Conservation (phyloP, 1,140 invertebrate species). For the Rhopalosiphum maidis region DNA sequence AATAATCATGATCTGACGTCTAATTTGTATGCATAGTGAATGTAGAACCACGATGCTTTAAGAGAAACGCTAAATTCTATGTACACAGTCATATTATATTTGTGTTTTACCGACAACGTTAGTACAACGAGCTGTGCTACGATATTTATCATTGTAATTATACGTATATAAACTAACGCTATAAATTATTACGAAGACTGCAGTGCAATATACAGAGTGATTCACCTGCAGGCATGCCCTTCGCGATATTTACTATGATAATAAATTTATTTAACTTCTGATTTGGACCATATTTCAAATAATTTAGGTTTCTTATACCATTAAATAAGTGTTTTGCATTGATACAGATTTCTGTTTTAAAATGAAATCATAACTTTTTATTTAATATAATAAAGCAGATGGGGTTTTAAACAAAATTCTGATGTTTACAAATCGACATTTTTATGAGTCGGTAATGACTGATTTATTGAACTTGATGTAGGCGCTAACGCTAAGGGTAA, state of each 20-base stretch:
- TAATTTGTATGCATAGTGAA: not conserved
- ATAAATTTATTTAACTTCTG: not conserved
- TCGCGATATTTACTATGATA: not conserved
- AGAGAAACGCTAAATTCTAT: not conserved
- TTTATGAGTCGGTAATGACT: not conserved
- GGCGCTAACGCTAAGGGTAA: not conserved
- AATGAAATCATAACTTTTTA: not conserved
- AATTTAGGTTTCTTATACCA: not conserved
- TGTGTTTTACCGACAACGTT: not conserved
- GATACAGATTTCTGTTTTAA: not conserved
- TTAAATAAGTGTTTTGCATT: not conserved
- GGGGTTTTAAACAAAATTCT: not conserved
- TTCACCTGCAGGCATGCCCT: not conserved
- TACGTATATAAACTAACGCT: not conserved
- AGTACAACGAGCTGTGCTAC: not conserved
- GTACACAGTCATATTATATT: not conserved
- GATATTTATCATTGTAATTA: slow-evolving; percentile 13
- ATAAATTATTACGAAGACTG: slow-evolving; percentile 1
- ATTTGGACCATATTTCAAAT: not conserved
- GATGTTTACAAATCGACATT: not conserved
- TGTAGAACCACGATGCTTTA: not conserved
- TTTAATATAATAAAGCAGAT: not conserved
- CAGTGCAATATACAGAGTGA: not conserved
- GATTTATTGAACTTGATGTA: not conserved
- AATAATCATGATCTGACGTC: not conserved